Base-by-base conservation (phyloP, 2,888 invertebrate genomes). In the Pyrocoelia pectoralis region DNA sequence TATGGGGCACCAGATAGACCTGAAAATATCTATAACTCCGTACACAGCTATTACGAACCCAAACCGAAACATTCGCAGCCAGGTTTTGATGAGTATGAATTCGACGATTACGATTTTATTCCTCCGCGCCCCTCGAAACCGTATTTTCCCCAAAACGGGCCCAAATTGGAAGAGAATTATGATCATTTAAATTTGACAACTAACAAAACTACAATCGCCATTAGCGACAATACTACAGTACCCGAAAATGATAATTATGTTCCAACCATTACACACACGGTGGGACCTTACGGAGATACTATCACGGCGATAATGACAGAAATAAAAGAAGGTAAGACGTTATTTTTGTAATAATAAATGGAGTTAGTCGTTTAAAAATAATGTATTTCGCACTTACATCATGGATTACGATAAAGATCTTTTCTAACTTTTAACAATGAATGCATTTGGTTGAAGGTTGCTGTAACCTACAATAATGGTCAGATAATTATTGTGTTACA, bases 301-400 rank as follows among this genome's bases (percentile, higher is more conserved):
- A 77, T 81, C 41, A 80, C 79, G 9, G 79, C 80, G 5, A 78
- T 80, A 55, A 78, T 81, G 49, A 80, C 79, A 2, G 77, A 77
- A 65, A 68, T 80, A 52, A 58, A 71, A 55, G 69, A 75, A 38
- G 73, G 79, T 79, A 70, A 79, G 79, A n/a, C n/a, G n/a, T n/a
- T 74, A 43, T 50, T 29, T 33, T 29, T 40, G 40, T 53, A 53
- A 24, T 12, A 33, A 15, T 8, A 43, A 52, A 38, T 49, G 41
- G 49, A 63, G 50, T 55, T 41, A 56, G 55, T 62, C 48, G 55
- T 54, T 55, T 51, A 50, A 17, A n/a, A 55, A 50, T 56, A 29
- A 53, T 62, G 62, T 62, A 50, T 61, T 65, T 61, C 56, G 19
- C 56, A 41, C 61, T 69, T 69, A 66, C 69, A 64, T 69, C 66